These are phyloP conservation scores for Semotilus atromaculatus DNA, from an alignment of 2,797 vertebrate species.

Conservation along the genomic window DNA sequence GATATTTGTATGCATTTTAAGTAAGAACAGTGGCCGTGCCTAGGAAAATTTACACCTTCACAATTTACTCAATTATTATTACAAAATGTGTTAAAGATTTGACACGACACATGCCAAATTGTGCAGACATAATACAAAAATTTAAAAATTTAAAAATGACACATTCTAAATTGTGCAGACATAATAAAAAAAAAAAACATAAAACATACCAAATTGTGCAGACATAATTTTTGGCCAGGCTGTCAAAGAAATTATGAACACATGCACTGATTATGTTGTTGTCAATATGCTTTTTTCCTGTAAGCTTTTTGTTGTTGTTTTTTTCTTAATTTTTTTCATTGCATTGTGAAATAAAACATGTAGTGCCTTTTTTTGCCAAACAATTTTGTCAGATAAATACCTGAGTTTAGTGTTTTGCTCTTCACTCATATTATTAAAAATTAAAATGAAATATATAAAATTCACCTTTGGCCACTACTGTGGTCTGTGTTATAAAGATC, in stretches of 20 bases:
- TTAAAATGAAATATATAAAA: background rate
- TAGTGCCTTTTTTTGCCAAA: background rate
- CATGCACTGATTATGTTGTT: background rate
- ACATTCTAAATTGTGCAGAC: background rate
- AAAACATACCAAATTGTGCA: background rate
- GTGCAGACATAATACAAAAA: background rate
- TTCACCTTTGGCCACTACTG: background rate
- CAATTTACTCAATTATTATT: background rate
- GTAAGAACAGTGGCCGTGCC: background rate
- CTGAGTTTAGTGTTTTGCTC: background rate
- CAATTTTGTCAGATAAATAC: background rate
- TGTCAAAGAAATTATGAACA: background rate
- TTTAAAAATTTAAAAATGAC: rapidly evolving
- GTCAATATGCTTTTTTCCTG: background rate
- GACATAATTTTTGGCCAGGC: too few species aligned
- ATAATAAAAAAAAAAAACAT: background rate
- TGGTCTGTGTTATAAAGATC: background rate
- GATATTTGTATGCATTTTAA: background rate
- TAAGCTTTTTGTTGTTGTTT: too few species aligned
- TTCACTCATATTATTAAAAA: background rate
- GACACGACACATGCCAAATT: background rate
- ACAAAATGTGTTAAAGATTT: too few species aligned
- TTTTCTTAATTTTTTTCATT: background rate
- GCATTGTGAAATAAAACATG: background rate
- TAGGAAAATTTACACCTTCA: background rate